Percentiles rank a stretch among this genome's conserved stretches.
Evolutionary conservation across 1,140 invertebrate species (phyloP).

Genomic region (Euwallacea similis): DNA sequence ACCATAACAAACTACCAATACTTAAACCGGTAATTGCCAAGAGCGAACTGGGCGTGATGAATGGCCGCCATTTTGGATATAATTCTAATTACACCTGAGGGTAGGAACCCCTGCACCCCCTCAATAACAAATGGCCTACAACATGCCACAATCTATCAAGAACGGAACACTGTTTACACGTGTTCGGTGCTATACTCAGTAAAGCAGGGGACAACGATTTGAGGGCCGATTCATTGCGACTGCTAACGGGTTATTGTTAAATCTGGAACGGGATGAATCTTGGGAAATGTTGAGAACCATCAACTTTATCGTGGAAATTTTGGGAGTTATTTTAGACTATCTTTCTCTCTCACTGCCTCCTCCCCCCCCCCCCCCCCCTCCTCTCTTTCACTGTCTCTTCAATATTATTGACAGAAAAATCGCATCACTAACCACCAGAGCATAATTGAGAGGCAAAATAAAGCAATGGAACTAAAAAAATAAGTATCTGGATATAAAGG

Average conservation of each 20-base stretch:
- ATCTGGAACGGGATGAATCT: too few species aligned
- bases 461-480: too few species aligned
- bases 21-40: constrained; percentile 38
- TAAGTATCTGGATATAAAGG: too few species aligned
- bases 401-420: too few species aligned
- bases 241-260: background rate
- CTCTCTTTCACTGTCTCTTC: too few species aligned
- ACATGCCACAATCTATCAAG: constrained; percentile 39
- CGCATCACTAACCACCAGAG: too few species aligned
- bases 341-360: too few species aligned
- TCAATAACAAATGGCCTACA: constrained; percentile 32
- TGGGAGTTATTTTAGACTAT: too few species aligned
- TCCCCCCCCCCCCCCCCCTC: too few species aligned
- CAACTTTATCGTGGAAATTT: too few species aligned
- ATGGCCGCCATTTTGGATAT: constrained; percentile 38
- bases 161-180: constrained; percentile 27
- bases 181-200: constrained; percentile 28
- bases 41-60: constrained; percentile 32
- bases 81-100: constrained; percentile 38
- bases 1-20: constrained; percentile 36
- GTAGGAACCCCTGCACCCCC: constrained; percentile 5
- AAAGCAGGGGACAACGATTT: constrained; percentile 20
- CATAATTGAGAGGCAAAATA: too few species aligned
- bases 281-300: too few species aligned
- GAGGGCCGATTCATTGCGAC: constrained; percentile 23